These are phyloP conservation scores for Gastrophysa polygoni DNA, from an alignment of 2,888 invertebrate species.

Conservation along the genomic window DNA sequence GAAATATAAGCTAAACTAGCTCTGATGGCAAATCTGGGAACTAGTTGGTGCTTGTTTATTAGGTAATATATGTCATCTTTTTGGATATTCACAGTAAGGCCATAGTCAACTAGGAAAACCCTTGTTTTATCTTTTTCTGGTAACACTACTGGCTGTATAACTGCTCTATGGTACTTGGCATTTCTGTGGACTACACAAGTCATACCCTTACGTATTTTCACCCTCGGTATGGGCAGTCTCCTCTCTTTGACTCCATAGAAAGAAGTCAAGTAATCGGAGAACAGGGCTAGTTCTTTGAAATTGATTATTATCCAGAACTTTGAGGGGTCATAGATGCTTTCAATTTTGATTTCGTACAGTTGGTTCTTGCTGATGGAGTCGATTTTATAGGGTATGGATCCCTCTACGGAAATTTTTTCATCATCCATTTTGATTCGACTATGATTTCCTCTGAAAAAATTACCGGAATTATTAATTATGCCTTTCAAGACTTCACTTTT, in stretches of 20 bases:
- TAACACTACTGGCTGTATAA: slow-evolving; percentile 19
- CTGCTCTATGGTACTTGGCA: slow-evolving; percentile 13
- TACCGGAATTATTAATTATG: too few relatives aligned
- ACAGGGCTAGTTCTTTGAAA: slow-evolving; percentile 18
- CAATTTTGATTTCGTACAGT: slow-evolving; percentile 17
- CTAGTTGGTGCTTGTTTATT: slow-evolving; percentile 18
- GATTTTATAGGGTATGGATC: slow-evolving; percentile 11
- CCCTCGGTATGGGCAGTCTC: neutral
- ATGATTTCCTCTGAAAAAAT: too few relatives aligned
- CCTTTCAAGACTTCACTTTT: neutral
- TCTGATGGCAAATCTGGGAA: slow-evolving; percentile 28
- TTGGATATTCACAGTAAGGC: slow-evolving; percentile 15
- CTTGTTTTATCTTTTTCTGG: slow-evolving; percentile 14
- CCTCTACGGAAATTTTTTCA: slow-evolving; percentile 9
- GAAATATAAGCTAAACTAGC: slow-evolving; percentile 21
- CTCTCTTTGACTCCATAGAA: slow-evolving; percentile 13
- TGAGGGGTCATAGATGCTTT: slow-evolving; percentile 26
- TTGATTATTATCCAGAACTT: slow-evolving; percentile 29
- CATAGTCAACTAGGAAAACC: slow-evolving; percentile 29
- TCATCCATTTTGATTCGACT: too few relatives aligned
- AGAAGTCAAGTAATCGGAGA: slow-evolving; percentile 20
- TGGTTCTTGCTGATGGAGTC: slow-evolving; percentile 11
- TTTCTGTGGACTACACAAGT: slow-evolving; percentile 14
- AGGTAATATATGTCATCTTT: slow-evolving; percentile 17
- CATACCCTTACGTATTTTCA: slow-evolving; percentile 3